A percentile compares a stretch with the other conserved stretches of the same genome.
These are phyloP conservation scores for Leptinotarsa rubiginosa DNA, from an alignment of 2,888 invertebrate species.

Conservation along the genomic window DNA sequence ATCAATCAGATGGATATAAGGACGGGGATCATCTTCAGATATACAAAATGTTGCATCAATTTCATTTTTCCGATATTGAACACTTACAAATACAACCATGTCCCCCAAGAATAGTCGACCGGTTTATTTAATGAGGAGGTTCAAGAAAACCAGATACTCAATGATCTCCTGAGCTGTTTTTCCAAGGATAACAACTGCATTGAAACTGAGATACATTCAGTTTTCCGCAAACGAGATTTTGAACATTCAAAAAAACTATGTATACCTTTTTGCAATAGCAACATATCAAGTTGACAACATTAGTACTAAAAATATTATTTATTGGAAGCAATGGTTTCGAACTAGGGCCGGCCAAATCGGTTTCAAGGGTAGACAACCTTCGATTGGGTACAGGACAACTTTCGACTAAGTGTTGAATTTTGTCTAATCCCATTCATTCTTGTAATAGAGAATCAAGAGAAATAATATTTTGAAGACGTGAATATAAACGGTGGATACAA, in stretches of 20 bases:
- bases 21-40: constrained; percentile 18
- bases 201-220: constrained; percentile 19
- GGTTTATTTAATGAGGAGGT: constrained; percentile 27
- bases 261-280: constrained; percentile 26
- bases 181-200: background rate
- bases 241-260: constrained; percentile 22
- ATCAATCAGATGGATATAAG: constrained; percentile 26
- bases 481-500: background rate
- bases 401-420: background rate
- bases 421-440: constrained; percentile 18
- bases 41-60: constrained; percentile 25
- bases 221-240: constrained; percentile 19
- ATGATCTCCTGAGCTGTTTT: constrained; percentile 16
- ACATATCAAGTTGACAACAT: background rate
- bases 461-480: background rate
- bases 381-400: background rate
- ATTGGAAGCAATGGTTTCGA: background rate
- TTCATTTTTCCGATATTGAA: constrained; percentile 6
- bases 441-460: background rate
- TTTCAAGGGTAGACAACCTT: background rate
- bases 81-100: constrained; percentile 29
- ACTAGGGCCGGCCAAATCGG: constrained; percentile 19
- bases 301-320: background rate
- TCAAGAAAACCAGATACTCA: constrained; percentile 8
- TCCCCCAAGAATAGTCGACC: constrained; percentile 27